A percentile compares a stretch with the other conserved stretches of the same genome.
Conservation (phyloP, 2,888 invertebrate species). For the Torymus aiolomorphi region DNA sequence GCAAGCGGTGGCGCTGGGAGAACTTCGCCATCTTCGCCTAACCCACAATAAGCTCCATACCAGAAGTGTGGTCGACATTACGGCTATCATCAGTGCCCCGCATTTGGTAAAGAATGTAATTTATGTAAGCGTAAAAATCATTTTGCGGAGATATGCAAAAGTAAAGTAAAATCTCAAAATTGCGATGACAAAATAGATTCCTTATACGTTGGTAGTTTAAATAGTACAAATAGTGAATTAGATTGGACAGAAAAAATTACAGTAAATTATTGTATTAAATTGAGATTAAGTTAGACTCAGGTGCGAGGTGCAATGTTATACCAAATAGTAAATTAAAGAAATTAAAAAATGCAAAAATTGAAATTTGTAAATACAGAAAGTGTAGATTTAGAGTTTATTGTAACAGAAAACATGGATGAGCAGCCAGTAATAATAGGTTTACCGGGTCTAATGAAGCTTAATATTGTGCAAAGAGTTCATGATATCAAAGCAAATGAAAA, state of each 20-base stretch:
- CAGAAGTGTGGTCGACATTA: slow-evolving; percentile 49
- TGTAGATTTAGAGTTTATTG: slow-evolving; percentile 15
- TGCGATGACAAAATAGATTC: too few relatives aligned
- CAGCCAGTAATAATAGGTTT: too few relatives aligned
- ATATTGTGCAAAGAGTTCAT: too few relatives aligned
- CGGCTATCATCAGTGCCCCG: too few relatives aligned
- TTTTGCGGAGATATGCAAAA: slow-evolving; percentile 52
- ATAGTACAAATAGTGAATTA: background rate
- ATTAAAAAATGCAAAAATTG: background rate
- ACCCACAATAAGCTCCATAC: slow-evolving; percentile 21
- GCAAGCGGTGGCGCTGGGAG: background rate
- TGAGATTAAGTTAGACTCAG: slow-evolving; percentile 48
- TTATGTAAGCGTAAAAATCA: too few relatives aligned
- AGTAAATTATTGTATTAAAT: slow-evolving; percentile 15
- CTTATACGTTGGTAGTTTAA: background rate
- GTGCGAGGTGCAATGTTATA: slow-evolving; percentile 44
- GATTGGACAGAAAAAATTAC: slow-evolving; percentile 13
- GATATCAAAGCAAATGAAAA: too few relatives aligned
- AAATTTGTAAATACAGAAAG: background rate
- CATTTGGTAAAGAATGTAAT: too few relatives aligned
- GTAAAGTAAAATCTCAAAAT: too few relatives aligned
- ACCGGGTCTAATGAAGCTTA: too few relatives aligned
- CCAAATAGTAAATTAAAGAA: slow-evolving; percentile 13
- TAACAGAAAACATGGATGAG: too few relatives aligned
- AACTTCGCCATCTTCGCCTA: slow-evolving; percentile 1